These are phyloP conservation scores for Bubalus kerabau DNA, from an alignment of 2,113 vertebrate genomes.

Conservation along the genomic window DNA sequence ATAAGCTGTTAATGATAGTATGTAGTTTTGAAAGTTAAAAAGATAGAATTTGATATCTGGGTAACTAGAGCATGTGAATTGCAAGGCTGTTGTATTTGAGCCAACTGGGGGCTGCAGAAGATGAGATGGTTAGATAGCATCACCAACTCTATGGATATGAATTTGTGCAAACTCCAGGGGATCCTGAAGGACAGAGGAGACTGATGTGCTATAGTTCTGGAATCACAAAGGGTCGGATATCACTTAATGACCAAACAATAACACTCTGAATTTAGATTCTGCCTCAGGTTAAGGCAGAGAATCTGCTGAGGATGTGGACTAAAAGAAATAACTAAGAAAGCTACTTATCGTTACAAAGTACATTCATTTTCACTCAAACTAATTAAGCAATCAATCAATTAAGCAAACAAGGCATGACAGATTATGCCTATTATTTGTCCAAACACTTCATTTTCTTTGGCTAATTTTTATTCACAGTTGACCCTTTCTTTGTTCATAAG, in stretches of 20 bases:
- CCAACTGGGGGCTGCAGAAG: not conserved
- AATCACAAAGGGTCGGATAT: not conserved
- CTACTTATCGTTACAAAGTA: not conserved
- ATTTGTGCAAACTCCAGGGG: not conserved
- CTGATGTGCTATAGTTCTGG: not conserved
- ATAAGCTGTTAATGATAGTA: not conserved
- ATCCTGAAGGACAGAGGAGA: not conserved
- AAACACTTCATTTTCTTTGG: not conserved
- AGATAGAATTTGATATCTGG: not conserved
- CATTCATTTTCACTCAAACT: not conserved
- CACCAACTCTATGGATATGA: not conserved
- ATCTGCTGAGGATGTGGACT: not conserved
- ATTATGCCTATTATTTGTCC: not conserved
- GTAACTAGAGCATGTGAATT: not conserved
- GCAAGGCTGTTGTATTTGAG: not conserved
- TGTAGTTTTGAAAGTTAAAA: not conserved
- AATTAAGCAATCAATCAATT: not conserved
- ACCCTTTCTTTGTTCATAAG: not conserved
- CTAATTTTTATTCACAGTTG: not conserved
- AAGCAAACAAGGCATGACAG: not conserved
- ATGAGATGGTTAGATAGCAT: not conserved
- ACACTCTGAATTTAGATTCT: not conserved
- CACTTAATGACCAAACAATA: accelerated
- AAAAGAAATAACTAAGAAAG: not conserved
- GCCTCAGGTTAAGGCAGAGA: not conserved